Base-by-base conservation (phyloP, 2,113 vertebrate species). In the Ictidomys tridecemlineatus region DNA sequence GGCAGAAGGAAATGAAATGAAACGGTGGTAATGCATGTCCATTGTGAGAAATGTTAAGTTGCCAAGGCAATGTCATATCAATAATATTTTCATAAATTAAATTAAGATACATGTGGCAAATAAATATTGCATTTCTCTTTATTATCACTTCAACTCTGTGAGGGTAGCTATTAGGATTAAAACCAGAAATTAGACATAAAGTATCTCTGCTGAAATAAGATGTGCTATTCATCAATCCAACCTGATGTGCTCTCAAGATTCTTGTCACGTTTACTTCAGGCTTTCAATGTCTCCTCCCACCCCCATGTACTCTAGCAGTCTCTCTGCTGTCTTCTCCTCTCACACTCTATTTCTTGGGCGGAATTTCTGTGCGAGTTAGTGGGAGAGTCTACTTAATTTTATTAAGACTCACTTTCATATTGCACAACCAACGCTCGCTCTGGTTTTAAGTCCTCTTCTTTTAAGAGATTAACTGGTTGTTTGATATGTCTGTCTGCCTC, bases 21-120 rank as follows among this genome's bases (percentile, higher is more conserved):
- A 97, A 96, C 92, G 97, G 82, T 56, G 82, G 92, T 20, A 95
- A 95, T 91, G 88, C 70, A 32, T 80, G 97, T 89, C 96, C 97
- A 96, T 96, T 97, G 96, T 98, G 96, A 78, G 85, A 95, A 93
- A 95, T 85, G 94, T 92, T 79, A 96, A 97, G 96, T 96, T 97
- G 92, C 97, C 97, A 98, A 97, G 96, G 96, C 94, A 89, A 97
- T 97, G 96, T 82, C 88, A 84, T 83, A 93, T 91, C 39, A 82
- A 93, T 97, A 97, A 95, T 95, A 94, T 92, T 96, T 97, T 97
- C 96, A 97, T 94, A 97, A 97, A 97, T 98, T 98, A 97, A 97
- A 98, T 98, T 98, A 98, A 98, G 98, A 97, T 97, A 87, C 95
- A 97, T 84, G 69, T 3, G 42, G 67, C 93, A 98, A 97, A 83